phyloP scores from a whole-genome alignment of 2,797 vertebrate species.

The Sciurus vulgaris region DNA sequence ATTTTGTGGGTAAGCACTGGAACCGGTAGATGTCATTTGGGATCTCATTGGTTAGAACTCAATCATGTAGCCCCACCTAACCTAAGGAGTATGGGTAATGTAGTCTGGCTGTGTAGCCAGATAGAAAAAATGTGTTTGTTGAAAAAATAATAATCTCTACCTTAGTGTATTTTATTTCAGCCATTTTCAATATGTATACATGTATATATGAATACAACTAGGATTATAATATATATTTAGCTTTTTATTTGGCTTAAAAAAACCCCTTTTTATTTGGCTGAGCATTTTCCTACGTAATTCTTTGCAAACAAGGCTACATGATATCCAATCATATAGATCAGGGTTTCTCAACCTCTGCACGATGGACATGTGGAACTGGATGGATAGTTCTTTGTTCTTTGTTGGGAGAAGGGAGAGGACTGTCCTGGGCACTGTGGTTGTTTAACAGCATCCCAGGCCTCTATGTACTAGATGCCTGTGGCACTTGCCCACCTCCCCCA shows the following conservation, averaged over 20 bases:
- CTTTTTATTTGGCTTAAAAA: constrained; percentile 45
- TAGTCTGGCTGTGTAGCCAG: neutral
- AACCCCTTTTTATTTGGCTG: neutral
- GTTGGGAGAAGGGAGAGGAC: neutral
- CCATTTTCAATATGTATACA: neutral
- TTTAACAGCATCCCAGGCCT: neutral
- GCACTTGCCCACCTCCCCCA: neutral
- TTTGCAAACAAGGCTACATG: neutral
- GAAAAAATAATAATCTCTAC: constrained; percentile 1
- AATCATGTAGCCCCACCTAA: neutral
- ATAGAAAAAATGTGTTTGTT: neutral
- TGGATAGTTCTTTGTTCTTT: neutral
- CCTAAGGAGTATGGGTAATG: constrained; percentile 6
- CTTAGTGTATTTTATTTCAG: constrained; percentile 12
- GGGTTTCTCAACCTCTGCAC: neutral
- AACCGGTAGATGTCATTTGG: neutral
- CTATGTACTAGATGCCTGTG: neutral
- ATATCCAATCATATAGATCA: neutral
- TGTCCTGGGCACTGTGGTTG: neutral
- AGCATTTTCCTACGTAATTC: constrained; percentile 36
- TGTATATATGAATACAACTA: neutral
- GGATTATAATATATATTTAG: neutral
- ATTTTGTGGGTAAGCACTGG: neutral
- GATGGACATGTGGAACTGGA: neutral
- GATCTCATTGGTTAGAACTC: neutral